These are phyloP conservation scores for Pteromalus puparum DNA, from an alignment of 1,140 invertebrate genomes.

Conservation along the genomic window DNA sequence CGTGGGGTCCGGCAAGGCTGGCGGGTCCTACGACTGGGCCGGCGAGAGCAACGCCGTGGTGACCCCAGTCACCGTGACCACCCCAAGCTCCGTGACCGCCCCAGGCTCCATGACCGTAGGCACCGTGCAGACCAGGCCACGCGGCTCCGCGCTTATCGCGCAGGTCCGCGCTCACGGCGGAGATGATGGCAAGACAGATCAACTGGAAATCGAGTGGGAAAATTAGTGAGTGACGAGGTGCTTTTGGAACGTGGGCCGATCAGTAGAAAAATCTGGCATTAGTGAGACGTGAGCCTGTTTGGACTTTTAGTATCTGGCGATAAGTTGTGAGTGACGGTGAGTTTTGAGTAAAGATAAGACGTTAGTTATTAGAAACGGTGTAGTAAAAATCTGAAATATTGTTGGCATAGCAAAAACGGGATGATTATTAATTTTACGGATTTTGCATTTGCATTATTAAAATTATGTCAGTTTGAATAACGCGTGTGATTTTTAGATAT, in stretches of 20 bases:
- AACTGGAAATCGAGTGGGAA: conserved; percentile 50
- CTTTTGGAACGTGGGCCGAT: neutral
- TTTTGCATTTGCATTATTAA: too few species aligned
- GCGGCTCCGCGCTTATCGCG: conserved; percentile 55
- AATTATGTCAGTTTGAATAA: too few species aligned
- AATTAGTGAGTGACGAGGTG: neutral
- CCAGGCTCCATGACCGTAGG: conserved; percentile 60
- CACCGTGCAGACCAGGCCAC: conserved; percentile 57
- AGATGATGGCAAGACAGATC: conserved; percentile 56
- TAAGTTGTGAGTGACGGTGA: too few species aligned
- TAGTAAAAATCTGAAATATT: too few species aligned
- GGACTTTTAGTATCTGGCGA: too few species aligned
- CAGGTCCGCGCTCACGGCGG: conserved; percentile 55
- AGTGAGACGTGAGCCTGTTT: neutral
- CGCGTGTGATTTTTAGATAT: too few species aligned
- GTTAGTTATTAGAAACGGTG: too few species aligned
- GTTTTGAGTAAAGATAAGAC: too few species aligned
- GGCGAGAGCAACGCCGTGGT: conserved; percentile 66
- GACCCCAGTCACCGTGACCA: conserved; percentile 59
- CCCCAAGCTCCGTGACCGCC: conserved; percentile 60
- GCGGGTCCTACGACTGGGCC: conserved; percentile 66
- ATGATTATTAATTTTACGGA: too few species aligned
- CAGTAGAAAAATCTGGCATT: conserved; percentile 29
- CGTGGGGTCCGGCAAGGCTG: conserved; percentile 66
- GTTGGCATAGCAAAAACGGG: too few species aligned